Evolutionary conservation across 1,140 invertebrate genomes (phyloP), one percentile per base, ranked within the genome.

Genomic region (Mizuhopecten yessoensis): DNA sequence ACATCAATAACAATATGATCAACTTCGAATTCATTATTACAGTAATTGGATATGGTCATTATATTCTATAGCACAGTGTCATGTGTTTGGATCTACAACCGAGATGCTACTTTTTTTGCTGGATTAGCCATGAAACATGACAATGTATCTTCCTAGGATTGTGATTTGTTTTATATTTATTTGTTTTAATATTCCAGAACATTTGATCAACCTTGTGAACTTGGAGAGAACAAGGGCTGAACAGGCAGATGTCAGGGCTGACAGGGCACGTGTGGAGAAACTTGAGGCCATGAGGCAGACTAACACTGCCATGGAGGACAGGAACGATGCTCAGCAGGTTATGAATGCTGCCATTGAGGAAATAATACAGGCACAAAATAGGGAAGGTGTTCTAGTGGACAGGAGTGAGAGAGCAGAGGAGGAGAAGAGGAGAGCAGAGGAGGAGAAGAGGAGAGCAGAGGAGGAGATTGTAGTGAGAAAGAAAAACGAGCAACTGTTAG

Each of bases 191-290:
- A 29, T 75, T 75, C n/a, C 57, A 75, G 57, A 75, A 29, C 57
- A 75, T 75, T 75, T 75, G 57, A 75, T 75, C 57, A 75, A 75
- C n/a, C 57, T 75, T n/a, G 20, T 75, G 57, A n/a, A 29, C 57
- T 29, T 75, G 9, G 57, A 75, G 23, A 29, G n/a, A 75, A 13
- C 57, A 5, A 75, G 57, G n/a, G 57, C 57, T 75, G 57, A 75
- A 29, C 23, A 75, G 57, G 57, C 23, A 5, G 57, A n/a, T 13
- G 11, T 5, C n/a, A 75, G 57, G 57, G 57, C 57, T 29, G n/a
- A 75, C n/a, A 75, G 23, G n/a, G 57, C 57, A n/a, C 57, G 29
- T n/a, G 29, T 23, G 57, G 57, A 75, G n/a, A 75, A n/a, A n/a
- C 2, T 75, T n/a, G 57, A 75, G 57, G 57, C 57, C 23, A 75